Base-by-base conservation (phyloP, 2,888 invertebrate genomes). In the Tenthredo mesomela region DNA sequence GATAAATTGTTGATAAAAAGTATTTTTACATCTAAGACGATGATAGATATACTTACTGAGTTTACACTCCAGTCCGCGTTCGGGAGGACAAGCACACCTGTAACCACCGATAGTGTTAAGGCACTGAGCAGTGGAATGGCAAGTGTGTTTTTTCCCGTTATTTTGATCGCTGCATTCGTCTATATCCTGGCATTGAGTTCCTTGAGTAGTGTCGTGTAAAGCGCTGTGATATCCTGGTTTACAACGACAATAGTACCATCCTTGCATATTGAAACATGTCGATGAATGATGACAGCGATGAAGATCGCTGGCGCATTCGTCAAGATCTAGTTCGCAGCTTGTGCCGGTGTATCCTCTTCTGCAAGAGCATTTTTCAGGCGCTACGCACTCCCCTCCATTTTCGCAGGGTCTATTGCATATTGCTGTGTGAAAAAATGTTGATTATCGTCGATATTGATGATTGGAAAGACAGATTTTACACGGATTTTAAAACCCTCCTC, bases 211-310 rank as follows among this genome's bases (percentile, higher is more conserved):
- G 90, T 94, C 95, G 88, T 94, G 93, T 73, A 94, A 93, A 67
- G 95, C 94, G 86, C 95, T 95, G 29, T 95, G 95, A 94, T 96
- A 98, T 5, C 98, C 98, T 85, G 95, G 95, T 88, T 96, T 95
- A 93, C 98, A 98, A 89, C 97, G 96, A 94, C 98, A 98, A 93
- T 97, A 97, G 94, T 97, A 97, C 95, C 97, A 97, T 89, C 98
- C 98, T 70, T 97, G 97, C 95, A 97, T 97, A 94, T 98, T 98
- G 93, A 97, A 95, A 94, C 98, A 98, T 84, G 95, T 94, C 82
- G 97, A 97, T 88, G 96, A 95, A 88, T 95, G 95, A 88, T 96
- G 96, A 94, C 98, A 98, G 86, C 96, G 95, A 90, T 96, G 95
- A 84, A 95, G 94, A 87, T 95, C 95, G 88, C 95, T 94, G 25